phyloP scores from a whole-genome alignment of 2,797 vertebrate species.

The Pempheris klunzingeri region DNA sequence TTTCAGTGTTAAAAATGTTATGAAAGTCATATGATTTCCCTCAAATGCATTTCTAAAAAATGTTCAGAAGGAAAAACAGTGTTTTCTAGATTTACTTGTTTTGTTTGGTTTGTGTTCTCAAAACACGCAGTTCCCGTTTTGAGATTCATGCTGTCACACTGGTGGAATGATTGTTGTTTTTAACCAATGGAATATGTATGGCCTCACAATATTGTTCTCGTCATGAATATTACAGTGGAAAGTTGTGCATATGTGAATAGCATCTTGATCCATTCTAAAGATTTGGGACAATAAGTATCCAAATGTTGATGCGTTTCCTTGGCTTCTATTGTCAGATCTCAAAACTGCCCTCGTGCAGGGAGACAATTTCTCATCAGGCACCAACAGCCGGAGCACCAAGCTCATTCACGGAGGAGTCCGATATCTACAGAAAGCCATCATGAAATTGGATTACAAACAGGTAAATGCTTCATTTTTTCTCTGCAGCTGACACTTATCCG shows the following conservation, averaged over 20 bases:
- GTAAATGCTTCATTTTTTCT: slow-evolving; percentile 96
- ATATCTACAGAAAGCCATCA: slow-evolving; percentile 99
- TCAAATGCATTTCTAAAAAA: slow-evolving; percentile 34
- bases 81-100: slow-evolving; percentile 32
- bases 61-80: slow-evolving; percentile 10
- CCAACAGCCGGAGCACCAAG: slow-evolving; percentile 95
- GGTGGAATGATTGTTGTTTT: slow-evolving; percentile 81
- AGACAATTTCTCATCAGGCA: slow-evolving; percentile 97
- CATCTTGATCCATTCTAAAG: slow-evolving; percentile 83
- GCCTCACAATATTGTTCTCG: slow-evolving; percentile 81
- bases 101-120: slow-evolving; percentile 49
- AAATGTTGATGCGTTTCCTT: slow-evolving; percentile 89
- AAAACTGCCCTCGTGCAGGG: slow-evolving; percentile 93
- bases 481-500: slow-evolving; percentile 88
- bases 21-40: slow-evolving; percentile 58
- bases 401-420: slow-evolving; percentile 97
- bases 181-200: slow-evolving; percentile 87
- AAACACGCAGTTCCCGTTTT: slow-evolving; percentile 66
- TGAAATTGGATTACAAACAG: slow-evolving; percentile 98
- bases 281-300: slow-evolving; percentile 88
- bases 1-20: slow-evolving; percentile 65
- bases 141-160: slow-evolving; percentile 70
- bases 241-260: slow-evolving; percentile 86
- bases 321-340: slow-evolving; percentile 89
- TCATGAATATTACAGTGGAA: slow-evolving; percentile 85